Conservation (phyloP, 2,113 vertebrate species). For the Tragelaphus strepsiceros region DNA sequence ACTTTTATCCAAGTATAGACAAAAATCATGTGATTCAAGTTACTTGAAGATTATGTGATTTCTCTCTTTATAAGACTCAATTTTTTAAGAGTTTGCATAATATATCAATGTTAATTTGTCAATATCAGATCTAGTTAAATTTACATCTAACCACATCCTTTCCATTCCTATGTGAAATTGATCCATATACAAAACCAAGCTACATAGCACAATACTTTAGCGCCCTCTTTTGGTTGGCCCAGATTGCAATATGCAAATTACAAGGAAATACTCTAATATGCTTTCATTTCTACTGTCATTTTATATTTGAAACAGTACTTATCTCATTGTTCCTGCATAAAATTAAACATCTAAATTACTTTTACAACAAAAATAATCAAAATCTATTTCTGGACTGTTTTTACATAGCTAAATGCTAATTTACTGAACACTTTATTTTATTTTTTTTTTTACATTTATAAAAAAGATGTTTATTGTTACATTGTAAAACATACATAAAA, state of each 20-base stretch:
- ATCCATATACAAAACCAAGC: background rate
- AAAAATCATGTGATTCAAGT: background rate
- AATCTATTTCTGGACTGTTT: background rate
- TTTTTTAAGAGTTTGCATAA: background rate
- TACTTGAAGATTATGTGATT: background rate
- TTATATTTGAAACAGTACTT: background rate
- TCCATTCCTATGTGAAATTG: background rate
- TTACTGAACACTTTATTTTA: background rate
- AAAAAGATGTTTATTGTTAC: background rate
- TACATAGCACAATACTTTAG: conserved; percentile 70
- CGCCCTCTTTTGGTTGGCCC: conserved; percentile 80
- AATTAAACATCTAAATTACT: background rate
- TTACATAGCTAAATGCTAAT: background rate
- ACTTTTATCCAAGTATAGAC: background rate
- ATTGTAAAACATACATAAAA: background rate
- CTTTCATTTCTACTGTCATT: background rate
- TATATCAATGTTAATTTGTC: background rate
- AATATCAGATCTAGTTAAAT: background rate
- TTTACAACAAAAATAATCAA: background rate
- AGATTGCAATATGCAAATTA: background rate
- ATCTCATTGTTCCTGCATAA: background rate
- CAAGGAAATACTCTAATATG: background rate
- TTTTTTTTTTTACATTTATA: no score
- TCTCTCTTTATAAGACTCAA: background rate
- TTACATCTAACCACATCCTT: background rate